Base-by-base conservation (phyloP, 2,113 vertebrate species). In the Malaclemys terrapin region DNA sequence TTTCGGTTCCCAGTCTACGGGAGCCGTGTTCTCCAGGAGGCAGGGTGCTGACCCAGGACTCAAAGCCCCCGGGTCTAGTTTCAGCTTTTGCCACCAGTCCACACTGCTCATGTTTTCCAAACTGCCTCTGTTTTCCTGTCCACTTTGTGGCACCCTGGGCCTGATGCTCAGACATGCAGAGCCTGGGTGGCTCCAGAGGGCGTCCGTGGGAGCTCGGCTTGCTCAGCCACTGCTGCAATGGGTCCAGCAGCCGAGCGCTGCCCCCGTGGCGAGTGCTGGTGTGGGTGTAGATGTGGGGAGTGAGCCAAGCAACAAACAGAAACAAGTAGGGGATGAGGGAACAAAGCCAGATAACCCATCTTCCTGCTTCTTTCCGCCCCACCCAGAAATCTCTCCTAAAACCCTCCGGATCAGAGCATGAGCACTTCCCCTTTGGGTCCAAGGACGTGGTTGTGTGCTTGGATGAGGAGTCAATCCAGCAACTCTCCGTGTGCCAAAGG, bases 311-410 rank as follows among this genome's bases (percentile, higher is more conserved):
- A 9, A 7, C 2, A 1, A 1, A 27, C 14, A 31, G 56, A 42
- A 72, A 17, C 0, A 1, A 8, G 52, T 22, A 22, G 79, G 1
- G 17, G 31, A 19, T 19, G 16, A 8, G 31, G 59, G 38, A 14
- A 14, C 14, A 22, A 56, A 8, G 38, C 14, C 17, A 59, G 22
- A 22, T 0, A 0, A 75, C 93, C 89, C 80, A 85, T 22, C 9
- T 35, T 8, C 0, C 0, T 7, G 47, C 84, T 54, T 45, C 22
- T 38, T 14, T 19, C 49, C 31, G 95, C 47, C 90, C 59, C 45
- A 86, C 49, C 7, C 87, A 98, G 98, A 97, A 97, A 49, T 97
- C 97, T 12, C 88, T 98, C 59, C 42, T 95, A 69, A 96, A 97
- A 93, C 94, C 96, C 0, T 82, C 95, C 59, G 80, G 95, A 93